Evolutionary conservation across 2,888 invertebrate genomes (phyloP).

Genomic region (Halictus ligatus): DNA sequence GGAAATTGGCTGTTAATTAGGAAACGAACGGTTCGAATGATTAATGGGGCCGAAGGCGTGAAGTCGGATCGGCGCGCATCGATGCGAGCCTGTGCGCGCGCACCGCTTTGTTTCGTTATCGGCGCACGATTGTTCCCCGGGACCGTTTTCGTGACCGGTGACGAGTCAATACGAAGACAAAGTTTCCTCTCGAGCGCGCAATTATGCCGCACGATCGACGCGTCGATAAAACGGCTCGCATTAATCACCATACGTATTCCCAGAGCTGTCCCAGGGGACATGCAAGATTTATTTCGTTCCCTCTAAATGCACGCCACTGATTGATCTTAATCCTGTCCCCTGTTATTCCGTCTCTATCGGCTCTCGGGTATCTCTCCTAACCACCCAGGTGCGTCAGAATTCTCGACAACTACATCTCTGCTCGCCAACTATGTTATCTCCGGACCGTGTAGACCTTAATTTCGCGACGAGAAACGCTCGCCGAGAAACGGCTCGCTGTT

Average conservation of each 20-base stretch:
- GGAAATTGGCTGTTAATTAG: conserved; percentile 64
- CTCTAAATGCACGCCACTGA: conserved; percentile 58
- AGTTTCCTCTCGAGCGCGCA: conserved; percentile 29
- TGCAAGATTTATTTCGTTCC: conserved; percentile 52
- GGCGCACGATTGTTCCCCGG: conserved; percentile 26
- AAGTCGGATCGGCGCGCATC: conserved; percentile 25
- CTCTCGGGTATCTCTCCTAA: conserved; percentile 55
- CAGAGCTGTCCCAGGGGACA: background rate
- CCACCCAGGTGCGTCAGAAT: conserved; percentile 37
- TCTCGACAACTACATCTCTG: conserved; percentile 61
- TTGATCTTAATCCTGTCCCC: conserved; percentile 70
- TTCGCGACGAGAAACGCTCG: background rate
- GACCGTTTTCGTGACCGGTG: conserved; percentile 36
- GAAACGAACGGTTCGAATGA: conserved; percentile 40
- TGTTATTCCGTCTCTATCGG: conserved; percentile 56
- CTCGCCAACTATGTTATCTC: conserved; percentile 21
- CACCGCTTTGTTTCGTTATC: conserved; percentile 39
- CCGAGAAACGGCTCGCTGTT: background rate
- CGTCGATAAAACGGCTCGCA: conserved; percentile 62
- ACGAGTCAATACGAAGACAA: conserved; percentile 36
- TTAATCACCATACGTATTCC: conserved; percentile 62
- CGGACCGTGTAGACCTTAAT: background rate
- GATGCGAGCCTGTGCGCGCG: conserved; percentile 7
- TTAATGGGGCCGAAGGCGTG: conserved; percentile 54
- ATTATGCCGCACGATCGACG: conserved; percentile 62